These are phyloP conservation scores for Athrips mouffetella DNA, from an alignment of 2,888 invertebrate genomes.

Conservation along the genomic window DNA sequence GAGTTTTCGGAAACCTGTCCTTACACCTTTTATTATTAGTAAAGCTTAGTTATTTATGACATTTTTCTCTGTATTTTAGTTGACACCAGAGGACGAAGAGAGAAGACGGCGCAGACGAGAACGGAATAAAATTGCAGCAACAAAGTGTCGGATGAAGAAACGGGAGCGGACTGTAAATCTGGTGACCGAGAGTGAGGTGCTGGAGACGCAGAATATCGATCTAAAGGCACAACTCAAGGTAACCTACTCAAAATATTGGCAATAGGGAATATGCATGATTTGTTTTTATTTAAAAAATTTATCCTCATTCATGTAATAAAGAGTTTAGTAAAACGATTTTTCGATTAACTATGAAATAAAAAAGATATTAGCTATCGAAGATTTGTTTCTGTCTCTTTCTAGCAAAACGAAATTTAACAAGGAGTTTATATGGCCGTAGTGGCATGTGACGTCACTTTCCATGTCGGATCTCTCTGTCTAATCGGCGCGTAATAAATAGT, in stretches of 20 bases:
- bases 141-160: slow-evolving; percentile 96
- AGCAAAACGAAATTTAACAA: too few relatives aligned
- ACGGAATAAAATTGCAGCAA: slow-evolving; percentile 95
- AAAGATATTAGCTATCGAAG: too few relatives aligned
- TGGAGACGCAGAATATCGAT: slow-evolving; percentile 91
- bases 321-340: too few relatives aligned
- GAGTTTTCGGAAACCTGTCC: background rate
- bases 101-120: slow-evolving; percentile 90
- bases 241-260: slow-evolving; percentile 8
- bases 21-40: background rate
- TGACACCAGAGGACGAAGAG: slow-evolving; percentile 95
- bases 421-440: too few relatives aligned
- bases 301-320: too few relatives aligned
- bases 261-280: background rate
- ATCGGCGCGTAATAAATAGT: too few relatives aligned
- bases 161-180: slow-evolving; percentile 92
- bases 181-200: slow-evolving; percentile 90
- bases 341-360: too few relatives aligned
- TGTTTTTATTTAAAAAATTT: too few relatives aligned
- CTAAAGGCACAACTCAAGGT: slow-evolving; percentile 87
- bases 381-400: too few relatives aligned
- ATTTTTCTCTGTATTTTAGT: slow-evolving; percentile 53
- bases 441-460: too few relatives aligned
- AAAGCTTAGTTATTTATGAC: too few relatives aligned
- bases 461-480: too few relatives aligned